Percentiles rank a stretch among this genome's conserved stretches.
phyloP scores from a whole-genome alignment of 2,888 invertebrate genomes.

The Philhelius pedissequus region DNA sequence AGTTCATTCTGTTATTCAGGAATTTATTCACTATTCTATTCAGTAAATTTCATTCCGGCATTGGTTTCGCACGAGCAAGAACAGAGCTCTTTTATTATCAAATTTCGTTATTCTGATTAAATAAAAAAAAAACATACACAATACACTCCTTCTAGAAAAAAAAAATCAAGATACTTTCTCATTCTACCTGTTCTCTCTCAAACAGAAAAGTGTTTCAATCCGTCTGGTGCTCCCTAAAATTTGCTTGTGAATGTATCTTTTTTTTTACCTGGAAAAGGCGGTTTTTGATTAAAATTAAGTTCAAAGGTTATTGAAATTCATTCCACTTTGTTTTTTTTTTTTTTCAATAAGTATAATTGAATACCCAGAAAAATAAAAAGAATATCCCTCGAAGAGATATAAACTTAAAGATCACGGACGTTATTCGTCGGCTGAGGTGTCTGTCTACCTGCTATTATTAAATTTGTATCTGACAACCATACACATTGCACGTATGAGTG shows the following conservation, averaged over 20 bases:
- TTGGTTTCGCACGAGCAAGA: background rate
- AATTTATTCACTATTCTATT: too few species aligned
- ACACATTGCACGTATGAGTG: constrained; percentile 13
- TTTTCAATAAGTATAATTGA: background rate
- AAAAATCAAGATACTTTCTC: background rate
- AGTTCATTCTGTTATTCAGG: too few species aligned
- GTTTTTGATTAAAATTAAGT: constrained; percentile 47
- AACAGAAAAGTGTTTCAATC: constrained; percentile 49
- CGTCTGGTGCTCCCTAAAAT: constrained; percentile 10
- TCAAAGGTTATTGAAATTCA: constrained; percentile 16
- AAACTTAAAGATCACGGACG: constrained; percentile 3
- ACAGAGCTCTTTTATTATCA: background rate
- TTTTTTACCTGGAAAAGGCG: constrained; percentile 34
- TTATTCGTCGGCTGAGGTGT: background rate
- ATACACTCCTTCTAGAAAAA: background rate
- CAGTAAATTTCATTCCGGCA: constrained; percentile 40
- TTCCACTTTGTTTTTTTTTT: background rate
- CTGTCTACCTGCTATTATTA: too few species aligned
- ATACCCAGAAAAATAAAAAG: background rate
- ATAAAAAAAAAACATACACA: constrained; percentile 8
- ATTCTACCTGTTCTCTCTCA: constrained; percentile 51
- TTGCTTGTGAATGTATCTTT: background rate
- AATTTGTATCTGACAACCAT: constrained; percentile 1
- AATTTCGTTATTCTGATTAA: background rate
- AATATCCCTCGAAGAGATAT: constrained; percentile 1